Evolutionary conservation across 1,140 invertebrate species (phyloP).

Genomic region (Anthonomus grandis): DNA sequence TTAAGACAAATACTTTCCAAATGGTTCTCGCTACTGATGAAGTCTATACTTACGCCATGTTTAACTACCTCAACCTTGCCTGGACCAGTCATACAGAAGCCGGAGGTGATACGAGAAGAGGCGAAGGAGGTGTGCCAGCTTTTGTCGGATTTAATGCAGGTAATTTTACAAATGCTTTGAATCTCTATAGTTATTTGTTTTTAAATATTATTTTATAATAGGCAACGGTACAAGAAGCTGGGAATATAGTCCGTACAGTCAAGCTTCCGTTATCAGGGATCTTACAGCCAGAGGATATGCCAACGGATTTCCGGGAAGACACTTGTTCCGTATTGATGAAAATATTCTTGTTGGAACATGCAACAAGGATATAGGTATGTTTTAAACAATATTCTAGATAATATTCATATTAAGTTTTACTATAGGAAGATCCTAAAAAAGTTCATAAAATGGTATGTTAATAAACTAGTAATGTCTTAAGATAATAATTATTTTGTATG

Average conservation of each 20-base stretch:
- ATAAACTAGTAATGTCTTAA: too few relatives aligned
- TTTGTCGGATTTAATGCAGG: conserved; percentile 94
- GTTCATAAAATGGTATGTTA: too few relatives aligned
- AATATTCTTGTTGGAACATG: conserved; percentile 89
- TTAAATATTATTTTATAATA: conserved; percentile 4
- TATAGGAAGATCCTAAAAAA: too few relatives aligned
- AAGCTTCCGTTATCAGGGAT: conserved; percentile 78
- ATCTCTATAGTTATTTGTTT: not conserved
- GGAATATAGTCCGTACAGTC: conserved; percentile 89
- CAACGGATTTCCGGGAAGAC: conserved; percentile 83
- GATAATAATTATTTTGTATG: too few relatives aligned
- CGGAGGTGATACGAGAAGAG: conserved; percentile 80
- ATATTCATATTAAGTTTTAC: conserved; percentile 1
- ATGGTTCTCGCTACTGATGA: conserved; percentile 89
- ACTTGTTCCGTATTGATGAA: conserved; percentile 93
- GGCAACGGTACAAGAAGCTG: conserved; percentile 83
- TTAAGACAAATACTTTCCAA: conserved; percentile 93
- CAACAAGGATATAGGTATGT: conserved; percentile 80
- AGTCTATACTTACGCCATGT: conserved; percentile 90
- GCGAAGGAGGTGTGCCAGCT: conserved; percentile 82
- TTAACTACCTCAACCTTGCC: conserved; percentile 85
- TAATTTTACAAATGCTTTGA: not conserved
- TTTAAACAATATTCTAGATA: not conserved
- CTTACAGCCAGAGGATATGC: conserved; percentile 79
- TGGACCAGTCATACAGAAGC: conserved; percentile 92